A percentile compares a stretch with the other conserved stretches of the same genome.
These are phyloP conservation scores for Noctua janthe DNA, from an alignment of 2,888 invertebrate species.

Conservation along the genomic window DNA sequence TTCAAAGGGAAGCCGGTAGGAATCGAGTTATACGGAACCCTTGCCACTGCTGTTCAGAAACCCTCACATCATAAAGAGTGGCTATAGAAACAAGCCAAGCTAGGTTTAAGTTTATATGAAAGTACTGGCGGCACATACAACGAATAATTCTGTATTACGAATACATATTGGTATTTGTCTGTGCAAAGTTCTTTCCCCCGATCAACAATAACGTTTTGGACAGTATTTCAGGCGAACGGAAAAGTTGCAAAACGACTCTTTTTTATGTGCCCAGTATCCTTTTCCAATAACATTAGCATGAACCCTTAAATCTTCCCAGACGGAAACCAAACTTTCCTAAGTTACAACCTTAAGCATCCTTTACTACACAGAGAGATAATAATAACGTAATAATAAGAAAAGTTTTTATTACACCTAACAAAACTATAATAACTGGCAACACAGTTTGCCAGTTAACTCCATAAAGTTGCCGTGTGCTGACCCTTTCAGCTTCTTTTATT, in stretches of 20 bases:
- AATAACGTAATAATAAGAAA: conserved; percentile 66
- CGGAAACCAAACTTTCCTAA: conserved; percentile 42
- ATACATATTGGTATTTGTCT: background rate
- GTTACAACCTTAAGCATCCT: conserved; percentile 38
- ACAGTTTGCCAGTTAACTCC: conserved; percentile 75
- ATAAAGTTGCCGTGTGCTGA: conserved; percentile 79
- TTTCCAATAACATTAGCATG: conserved; percentile 5
- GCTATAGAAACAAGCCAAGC: no score
- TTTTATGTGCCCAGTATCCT: conserved; percentile 10
- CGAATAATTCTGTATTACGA: background rate
- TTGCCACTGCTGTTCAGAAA: no score
- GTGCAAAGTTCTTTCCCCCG: background rate
- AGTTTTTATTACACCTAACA: conserved; percentile 67
- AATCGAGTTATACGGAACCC: no score
- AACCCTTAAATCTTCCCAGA: conserved; percentile 9
- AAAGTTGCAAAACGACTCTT: background rate
- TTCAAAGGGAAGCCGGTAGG: no score
- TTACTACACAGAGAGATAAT: conserved; percentile 51
- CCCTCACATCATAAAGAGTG: no score
- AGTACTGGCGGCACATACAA: no score
- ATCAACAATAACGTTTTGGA: background rate
- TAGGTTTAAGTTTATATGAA: no score
- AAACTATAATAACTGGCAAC: conserved; percentile 69
- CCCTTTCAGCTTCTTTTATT: conserved; percentile 80
- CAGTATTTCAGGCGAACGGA: background rate